phyloP scores from a whole-genome alignment of 2,113 vertebrate species.

The Tympanuchus pallidicinctus region DNA sequence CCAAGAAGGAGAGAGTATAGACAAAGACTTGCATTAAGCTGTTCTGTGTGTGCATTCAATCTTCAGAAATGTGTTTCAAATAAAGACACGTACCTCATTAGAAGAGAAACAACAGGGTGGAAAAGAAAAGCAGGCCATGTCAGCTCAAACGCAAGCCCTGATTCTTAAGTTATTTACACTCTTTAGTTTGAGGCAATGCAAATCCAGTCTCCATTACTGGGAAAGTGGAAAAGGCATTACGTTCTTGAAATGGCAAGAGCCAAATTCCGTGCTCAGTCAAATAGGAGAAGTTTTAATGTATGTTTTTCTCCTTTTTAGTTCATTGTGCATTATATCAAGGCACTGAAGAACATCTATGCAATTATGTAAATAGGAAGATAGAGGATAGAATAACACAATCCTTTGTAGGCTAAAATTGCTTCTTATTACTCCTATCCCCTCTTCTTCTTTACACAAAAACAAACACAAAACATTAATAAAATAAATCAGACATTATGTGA shows the following conservation, averaged over 20 bases:
- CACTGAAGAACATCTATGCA: slow-evolving; percentile 57
- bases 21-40: neutral
- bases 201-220: slow-evolving; percentile 40
- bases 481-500: slow-evolving; percentile 55
- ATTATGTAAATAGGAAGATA: slow-evolving; percentile 46
- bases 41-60: slow-evolving; percentile 7
- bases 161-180: slow-evolving; percentile 60
- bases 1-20: neutral
- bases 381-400: neutral
- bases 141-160: neutral
- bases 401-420: neutral
- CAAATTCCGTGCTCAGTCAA: slow-evolving; percentile 50
- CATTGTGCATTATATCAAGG: slow-evolving; percentile 19
- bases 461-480: slow-evolving; percentile 25
- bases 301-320: slow-evolving; percentile 59
- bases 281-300: slow-evolving; percentile 49
- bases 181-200: slow-evolving; percentile 67
- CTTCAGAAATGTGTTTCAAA: slow-evolving; percentile 49
- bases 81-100: slow-evolving; percentile 51
- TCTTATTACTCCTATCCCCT: neutral
- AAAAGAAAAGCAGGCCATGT: neutral
- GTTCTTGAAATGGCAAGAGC: slow-evolving; percentile 35
- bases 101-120: slow-evolving; percentile 36
- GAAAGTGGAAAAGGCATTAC: slow-evolving; percentile 61
- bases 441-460: slow-evolving; percentile 16